Evolutionary conservation across 1,140 invertebrate genomes (phyloP).

Genomic region (Bathynomus jamesi): DNA sequence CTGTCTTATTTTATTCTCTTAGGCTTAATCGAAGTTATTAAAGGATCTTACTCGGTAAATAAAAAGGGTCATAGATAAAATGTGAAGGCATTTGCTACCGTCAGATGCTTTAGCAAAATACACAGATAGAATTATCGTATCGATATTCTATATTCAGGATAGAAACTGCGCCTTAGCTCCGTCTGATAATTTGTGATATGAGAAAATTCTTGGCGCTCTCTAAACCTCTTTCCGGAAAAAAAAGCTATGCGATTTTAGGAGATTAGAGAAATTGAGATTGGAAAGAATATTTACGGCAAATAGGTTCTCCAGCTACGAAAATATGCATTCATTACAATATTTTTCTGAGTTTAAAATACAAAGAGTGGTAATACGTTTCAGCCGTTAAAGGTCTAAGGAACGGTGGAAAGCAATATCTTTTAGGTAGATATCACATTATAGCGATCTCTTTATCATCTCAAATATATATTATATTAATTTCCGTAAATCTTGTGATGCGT

Average conservation of each 20-base stretch:
- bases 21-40: too few species aligned
- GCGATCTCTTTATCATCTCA: too few species aligned
- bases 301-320: neutral
- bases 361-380: neutral
- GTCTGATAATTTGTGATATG: neutral
- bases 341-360: neutral
- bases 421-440: too few species aligned
- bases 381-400: neutral
- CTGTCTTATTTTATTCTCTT: neutral
- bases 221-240: neutral
- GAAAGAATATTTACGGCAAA: neutral
- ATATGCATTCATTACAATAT: neutral
- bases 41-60: too few species aligned
- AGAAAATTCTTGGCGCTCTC: neutral
- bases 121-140: neutral
- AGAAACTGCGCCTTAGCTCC: neutral
- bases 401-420: neutral
- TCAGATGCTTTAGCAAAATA: neutral
- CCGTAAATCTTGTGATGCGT: too few species aligned
- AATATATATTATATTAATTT: too few species aligned
- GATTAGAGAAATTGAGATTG: conserved; percentile 1
- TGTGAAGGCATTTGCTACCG: neutral
- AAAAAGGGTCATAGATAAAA: neutral
- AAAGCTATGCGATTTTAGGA: neutral
- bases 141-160: neutral